Conservation (phyloP, 2,113 vertebrate genomes). For the Clarias macrocephalus region DNA sequence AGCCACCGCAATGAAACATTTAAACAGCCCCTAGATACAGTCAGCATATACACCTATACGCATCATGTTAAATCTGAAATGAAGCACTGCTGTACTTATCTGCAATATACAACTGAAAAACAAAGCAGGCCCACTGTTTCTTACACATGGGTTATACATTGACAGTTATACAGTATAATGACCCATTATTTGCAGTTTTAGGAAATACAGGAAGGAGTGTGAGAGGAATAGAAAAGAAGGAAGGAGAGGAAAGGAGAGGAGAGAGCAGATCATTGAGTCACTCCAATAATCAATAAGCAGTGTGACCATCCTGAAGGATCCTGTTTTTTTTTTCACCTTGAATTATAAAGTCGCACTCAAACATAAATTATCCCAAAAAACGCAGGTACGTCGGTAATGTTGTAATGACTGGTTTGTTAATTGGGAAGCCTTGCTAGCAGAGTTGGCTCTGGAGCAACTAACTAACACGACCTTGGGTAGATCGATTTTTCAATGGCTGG, state of each 20-base stretch:
- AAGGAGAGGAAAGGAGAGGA: neutral
- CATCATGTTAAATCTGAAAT: slow-evolving; percentile 13
- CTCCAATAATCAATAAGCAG: neutral
- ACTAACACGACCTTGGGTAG: neutral
- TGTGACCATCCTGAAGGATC: neutral
- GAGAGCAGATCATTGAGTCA: neutral
- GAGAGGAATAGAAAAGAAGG: neutral
- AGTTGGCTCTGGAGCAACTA: neutral
- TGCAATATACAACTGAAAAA: neutral
- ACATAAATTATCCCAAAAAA: neutral
- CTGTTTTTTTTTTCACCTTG: neutral
- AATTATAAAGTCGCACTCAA: neutral
- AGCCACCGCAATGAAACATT: slow-evolving; percentile 70
- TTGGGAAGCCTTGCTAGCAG: neutral
- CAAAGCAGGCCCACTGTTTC: neutral
- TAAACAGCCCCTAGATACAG: slow-evolving; percentile 52
- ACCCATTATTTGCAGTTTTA: neutral
- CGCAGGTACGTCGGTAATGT: neutral
- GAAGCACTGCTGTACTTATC: neutral
- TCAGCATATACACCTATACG: slow-evolving; percentile 35
- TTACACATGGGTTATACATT: neutral
- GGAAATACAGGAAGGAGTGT: neutral
- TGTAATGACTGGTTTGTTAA: neutral
- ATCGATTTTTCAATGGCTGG: too few species aligned
- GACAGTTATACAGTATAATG: neutral